Conservation (phyloP, 2,888 invertebrate species). For the Limnephilus lunatus region DNA sequence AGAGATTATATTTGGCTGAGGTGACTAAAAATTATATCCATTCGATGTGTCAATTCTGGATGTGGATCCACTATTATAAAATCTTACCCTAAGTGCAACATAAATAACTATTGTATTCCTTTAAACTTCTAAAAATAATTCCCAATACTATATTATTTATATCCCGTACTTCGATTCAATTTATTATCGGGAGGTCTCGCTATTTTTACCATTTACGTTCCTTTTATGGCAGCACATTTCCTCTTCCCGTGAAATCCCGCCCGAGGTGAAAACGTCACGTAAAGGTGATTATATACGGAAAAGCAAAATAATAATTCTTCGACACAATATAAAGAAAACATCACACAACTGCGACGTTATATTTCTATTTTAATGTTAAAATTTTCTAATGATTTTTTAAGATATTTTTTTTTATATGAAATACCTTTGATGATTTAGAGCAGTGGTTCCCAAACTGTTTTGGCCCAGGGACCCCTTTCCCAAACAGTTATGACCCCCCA, state of each 20-base stretch:
- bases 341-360: background rate
- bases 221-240: background rate
- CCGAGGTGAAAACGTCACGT: background rate
- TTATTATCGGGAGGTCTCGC: too few species aligned
- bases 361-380: background rate
- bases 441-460: too few species aligned
- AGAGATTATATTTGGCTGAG: too few species aligned
- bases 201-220: background rate
- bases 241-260: background rate
- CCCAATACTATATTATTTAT: background rate
- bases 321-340: background rate
- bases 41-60: too few species aligned
- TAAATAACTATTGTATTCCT: background rate
- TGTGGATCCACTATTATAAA: too few species aligned
- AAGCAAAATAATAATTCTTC: background rate
- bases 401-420: too few species aligned
- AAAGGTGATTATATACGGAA: background rate
- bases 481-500: too few species aligned
- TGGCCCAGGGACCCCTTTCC: too few species aligned
- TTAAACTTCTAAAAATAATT: background rate
- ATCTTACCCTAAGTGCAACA: too few species aligned
- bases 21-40: too few species aligned
- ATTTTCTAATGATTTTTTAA: too few species aligned
- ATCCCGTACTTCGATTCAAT: background rate
- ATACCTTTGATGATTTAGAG: too few species aligned